phyloP scores from a whole-genome alignment of 2,797 vertebrate species.

The Alcedo quadribrachys region DNA sequence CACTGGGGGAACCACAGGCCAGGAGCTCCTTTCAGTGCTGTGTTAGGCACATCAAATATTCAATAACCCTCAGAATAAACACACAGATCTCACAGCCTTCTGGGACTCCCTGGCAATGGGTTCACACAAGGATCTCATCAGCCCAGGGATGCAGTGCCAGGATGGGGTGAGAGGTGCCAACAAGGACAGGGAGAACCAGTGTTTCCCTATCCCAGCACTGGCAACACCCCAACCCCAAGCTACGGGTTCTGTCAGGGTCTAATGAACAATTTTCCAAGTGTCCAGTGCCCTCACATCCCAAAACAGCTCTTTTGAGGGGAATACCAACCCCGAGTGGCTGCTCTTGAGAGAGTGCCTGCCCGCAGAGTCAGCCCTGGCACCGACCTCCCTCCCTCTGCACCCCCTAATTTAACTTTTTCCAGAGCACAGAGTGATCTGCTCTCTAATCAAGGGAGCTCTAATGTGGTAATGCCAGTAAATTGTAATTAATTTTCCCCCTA shows the following conservation, averaged over 20 bases:
- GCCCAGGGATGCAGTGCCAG: background rate
- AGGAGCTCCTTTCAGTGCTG: background rate
- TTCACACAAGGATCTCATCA: background rate
- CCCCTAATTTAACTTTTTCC: conserved; percentile 42
- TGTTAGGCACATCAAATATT: conserved; percentile 52
- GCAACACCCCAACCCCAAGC: background rate
- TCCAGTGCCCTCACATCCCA: background rate
- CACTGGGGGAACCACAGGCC: rapidly evolving
- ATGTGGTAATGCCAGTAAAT: conserved; percentile 70
- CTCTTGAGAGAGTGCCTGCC: background rate
- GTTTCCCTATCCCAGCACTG: background rate
- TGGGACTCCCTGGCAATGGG: background rate
- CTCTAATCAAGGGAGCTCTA: conserved; percentile 63
- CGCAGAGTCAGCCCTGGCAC: background rate
- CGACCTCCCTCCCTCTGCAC: background rate
- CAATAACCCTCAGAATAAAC: conserved; percentile 14
- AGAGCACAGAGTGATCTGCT: conserved; percentile 9
- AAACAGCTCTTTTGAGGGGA: background rate
- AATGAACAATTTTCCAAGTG: background rate
- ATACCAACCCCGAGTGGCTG: background rate
- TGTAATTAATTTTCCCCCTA: conserved; percentile 81
- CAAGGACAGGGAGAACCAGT: background rate
- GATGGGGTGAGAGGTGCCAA: background rate
- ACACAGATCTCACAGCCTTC: background rate
- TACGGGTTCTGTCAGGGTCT: background rate